phyloP scores from a whole-genome alignment of 2,888 invertebrate genomes.

The Rhogogaster chlorosoma region DNA sequence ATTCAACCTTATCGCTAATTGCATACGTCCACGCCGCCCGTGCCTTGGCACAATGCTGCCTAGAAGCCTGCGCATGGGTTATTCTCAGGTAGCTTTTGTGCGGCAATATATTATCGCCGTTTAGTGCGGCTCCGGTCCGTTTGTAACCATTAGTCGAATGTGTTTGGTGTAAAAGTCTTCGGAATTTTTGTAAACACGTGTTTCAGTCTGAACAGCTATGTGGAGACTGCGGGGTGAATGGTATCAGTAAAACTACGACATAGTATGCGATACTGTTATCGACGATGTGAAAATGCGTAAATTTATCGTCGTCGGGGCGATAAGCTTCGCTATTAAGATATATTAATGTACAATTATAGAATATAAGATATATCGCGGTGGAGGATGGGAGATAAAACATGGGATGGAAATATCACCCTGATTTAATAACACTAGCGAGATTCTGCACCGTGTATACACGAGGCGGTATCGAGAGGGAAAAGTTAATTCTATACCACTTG shows the following conservation, averaged over 20 bases:
- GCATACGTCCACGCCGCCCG: not conserved
- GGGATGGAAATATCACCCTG: not conserved
- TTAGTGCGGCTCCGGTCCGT: not conserved
- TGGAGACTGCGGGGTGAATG: not conserved
- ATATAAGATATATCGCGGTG: too few species aligned
- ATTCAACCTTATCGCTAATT: slow-evolving; percentile 30
- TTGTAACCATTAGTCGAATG: not conserved
- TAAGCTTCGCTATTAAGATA: not conserved
- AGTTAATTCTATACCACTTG: not conserved
- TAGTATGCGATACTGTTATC: not conserved
- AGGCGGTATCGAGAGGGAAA: not conserved
- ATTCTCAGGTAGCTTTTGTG: not conserved
- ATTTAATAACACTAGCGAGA: not conserved
- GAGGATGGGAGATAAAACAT: not conserved
- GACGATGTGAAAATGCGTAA: not conserved
- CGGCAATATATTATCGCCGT: not conserved
- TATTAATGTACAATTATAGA: not conserved
- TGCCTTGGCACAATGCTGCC: not conserved
- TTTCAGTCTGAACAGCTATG: not conserved
- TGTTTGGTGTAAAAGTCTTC: not conserved
- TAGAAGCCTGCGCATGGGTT: not conserved
- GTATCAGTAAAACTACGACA: not conserved
- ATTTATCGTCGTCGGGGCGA: slow-evolving; percentile 2
- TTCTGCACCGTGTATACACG: not conserved
- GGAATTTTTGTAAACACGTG: slow-evolving; percentile 27